Evolutionary conservation across 2,888 invertebrate species (phyloP), one percentile per base, ranked within the genome.

Genomic region (Dolomedes plantarius): DNA sequence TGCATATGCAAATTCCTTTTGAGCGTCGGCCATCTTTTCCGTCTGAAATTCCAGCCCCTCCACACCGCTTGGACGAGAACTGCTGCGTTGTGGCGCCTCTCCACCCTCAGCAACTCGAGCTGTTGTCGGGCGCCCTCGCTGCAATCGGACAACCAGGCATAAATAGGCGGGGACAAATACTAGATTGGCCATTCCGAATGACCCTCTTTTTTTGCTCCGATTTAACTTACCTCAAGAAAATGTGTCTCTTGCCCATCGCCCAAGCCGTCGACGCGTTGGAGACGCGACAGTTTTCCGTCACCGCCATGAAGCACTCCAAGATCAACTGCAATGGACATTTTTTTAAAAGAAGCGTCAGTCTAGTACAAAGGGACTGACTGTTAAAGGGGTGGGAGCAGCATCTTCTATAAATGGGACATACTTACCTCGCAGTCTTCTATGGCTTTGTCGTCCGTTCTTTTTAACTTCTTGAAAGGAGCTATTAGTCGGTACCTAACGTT

Each of bases 121-220:
- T 96, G 96, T 92, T 97, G 97, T 6, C 97, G 93, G 90, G 97
- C 96, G 32, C 96, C 96, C 92, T 97, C 98, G 92, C 97, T 97
- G 89, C 0, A 75, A 81, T n/a, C n/a, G n/a, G n/a, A n/a, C n/a
- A n/a, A n/a, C n/a, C n/a, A n/a, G n/a, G n/a, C n/a, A n/a, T n/a
- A n/a, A n/a, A n/a, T n/a, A n/a, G n/a, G n/a, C n/a, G n/a, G n/a
- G n/a, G n/a, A n/a, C n/a, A n/a, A n/a, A n/a, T n/a, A n/a, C n/a
- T n/a, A n/a, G n/a, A n/a, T n/a, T n/a, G n/a, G n/a, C n/a, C n/a
- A n/a, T n/a, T n/a, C n/a, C n/a, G n/a, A n/a, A n/a, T n/a, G n/a
- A n/a, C n/a, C n/a, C n/a, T n/a, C n/a, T n/a, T n/a, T n/a, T n/a
- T n/a, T n/a, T n/a, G n/a, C n/a, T n/a, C n/a, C n/a, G n/a, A n/a